Percentiles rank a stretch among this genome's conserved stretches.
These are phyloP conservation scores for Aporophyla nigra DNA, from an alignment of 2,888 invertebrate species.

Conservation along the genomic window DNA sequence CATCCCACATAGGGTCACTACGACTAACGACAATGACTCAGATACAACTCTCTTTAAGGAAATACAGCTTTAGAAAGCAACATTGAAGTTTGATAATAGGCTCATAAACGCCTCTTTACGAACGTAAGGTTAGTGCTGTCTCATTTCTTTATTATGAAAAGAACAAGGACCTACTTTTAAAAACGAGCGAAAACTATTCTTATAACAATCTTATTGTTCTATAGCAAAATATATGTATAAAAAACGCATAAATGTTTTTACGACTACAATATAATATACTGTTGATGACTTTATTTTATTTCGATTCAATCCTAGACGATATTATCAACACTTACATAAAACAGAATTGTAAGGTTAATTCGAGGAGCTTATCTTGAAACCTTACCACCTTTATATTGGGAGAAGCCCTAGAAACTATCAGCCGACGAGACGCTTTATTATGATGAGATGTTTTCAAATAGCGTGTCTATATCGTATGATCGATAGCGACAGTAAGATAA, in stretches of 20 bases:
- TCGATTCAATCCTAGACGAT: not conserved
- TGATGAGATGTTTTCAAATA: constrained; percentile 26
- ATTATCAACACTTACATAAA: constrained; percentile 32
- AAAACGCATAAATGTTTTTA: constrained; percentile 27
- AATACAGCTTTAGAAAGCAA: constrained; percentile 24
- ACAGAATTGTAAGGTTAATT: constrained; percentile 39
- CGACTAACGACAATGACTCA: constrained; percentile 14
- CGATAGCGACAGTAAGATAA: not conserved
- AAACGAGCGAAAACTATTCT: not conserved
- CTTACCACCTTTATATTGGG: constrained; percentile 44
- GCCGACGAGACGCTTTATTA: constrained; percentile 28
- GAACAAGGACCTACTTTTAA: not conserved
- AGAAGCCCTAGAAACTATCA: constrained; percentile 44
- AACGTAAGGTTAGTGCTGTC: not conserved
- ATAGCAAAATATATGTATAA: not conserved
- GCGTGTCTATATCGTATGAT: not conserved
- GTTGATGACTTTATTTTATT: constrained; percentile 15
- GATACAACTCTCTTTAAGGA: not conserved
- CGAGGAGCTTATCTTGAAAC: constrained; percentile 49
- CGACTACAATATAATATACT: not conserved
- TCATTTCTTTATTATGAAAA: constrained; percentile 1
- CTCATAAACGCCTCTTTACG: not conserved
- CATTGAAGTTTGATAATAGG: not conserved
- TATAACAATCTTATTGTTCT: not conserved
- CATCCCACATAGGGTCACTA: not conserved